These are phyloP conservation scores for Actenoides hombroni DNA, from an alignment of 2,113 vertebrate species.

Conservation along the genomic window DNA sequence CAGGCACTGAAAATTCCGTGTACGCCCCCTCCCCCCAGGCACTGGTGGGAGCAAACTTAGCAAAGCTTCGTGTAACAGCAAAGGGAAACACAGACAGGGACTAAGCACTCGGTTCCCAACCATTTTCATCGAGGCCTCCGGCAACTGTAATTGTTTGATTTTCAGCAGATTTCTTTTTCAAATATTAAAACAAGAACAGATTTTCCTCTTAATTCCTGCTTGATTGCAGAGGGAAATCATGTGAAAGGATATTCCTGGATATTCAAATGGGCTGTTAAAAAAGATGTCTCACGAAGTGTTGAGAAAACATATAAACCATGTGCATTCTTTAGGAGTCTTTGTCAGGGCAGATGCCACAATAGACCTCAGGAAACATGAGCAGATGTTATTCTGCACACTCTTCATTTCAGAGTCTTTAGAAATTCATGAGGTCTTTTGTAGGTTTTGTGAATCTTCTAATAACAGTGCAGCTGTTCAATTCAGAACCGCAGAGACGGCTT, in stretches of 20 bases:
- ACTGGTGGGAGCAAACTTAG: neutral
- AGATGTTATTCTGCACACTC: constrained; percentile 62
- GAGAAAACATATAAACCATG: constrained; percentile 24
- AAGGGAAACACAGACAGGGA: neutral
- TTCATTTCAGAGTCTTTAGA: constrained; percentile 55
- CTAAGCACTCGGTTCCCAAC: neutral
- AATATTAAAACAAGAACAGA: constrained; percentile 37
- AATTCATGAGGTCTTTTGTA: constrained; percentile 63
- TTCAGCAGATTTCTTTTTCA: constrained; percentile 28
- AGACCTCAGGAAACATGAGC: constrained; percentile 37
- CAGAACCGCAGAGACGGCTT: neutral
- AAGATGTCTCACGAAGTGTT: constrained; percentile 4
- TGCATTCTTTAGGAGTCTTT: constrained; percentile 37
- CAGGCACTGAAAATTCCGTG: neutral
- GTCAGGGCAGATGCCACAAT: constrained; percentile 48
- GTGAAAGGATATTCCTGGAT: constrained; percentile 48
- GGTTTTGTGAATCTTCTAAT: constrained; percentile 39
- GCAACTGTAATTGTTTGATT: neutral
- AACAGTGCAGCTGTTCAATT: constrained; percentile 45
- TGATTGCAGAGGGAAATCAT: neutral
- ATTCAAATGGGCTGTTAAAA: constrained; percentile 28
- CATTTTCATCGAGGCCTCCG: neutral
- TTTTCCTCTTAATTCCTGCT: constrained; percentile 23
- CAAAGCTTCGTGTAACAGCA: neutral
- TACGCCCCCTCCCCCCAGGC: neutral